phyloP scores from a whole-genome alignment of 2,888 invertebrate species.

The Agrotis puta region DNA sequence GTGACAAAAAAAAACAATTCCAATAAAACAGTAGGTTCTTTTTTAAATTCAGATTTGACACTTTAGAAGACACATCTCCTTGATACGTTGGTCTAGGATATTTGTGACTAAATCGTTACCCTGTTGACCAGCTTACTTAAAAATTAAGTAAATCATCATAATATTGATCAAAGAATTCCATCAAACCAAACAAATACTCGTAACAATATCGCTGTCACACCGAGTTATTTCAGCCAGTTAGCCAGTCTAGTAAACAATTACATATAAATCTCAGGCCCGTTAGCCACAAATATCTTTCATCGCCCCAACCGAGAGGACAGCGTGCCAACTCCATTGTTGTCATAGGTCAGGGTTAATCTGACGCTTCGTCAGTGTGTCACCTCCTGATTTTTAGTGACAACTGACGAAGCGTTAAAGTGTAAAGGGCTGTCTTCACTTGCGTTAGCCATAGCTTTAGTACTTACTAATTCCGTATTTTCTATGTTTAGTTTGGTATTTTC shows the following conservation, averaged over 20 bases:
- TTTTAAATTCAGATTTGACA: too few relatives aligned
- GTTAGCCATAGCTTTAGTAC: neutral
- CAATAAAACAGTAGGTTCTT: too few relatives aligned
- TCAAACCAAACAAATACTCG: neutral
- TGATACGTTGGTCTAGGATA: too few relatives aligned
- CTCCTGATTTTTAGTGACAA: constrained; percentile 44
- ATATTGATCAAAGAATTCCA: neutral
- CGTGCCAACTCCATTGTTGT: constrained; percentile 83
- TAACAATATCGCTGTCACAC: constrained; percentile 1
- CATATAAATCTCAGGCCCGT: constrained; percentile 61
- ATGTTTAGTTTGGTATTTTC: too few relatives aligned
- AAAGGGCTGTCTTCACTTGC: neutral
- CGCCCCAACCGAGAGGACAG: constrained; percentile 68
- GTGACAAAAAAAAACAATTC: too few relatives aligned
- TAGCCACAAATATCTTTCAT: constrained; percentile 74
- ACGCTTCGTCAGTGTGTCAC: constrained; percentile 43
- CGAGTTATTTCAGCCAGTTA: constrained; percentile 15
- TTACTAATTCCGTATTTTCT: too few relatives aligned
- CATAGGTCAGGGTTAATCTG: constrained; percentile 77
- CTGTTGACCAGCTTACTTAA: too few relatives aligned
- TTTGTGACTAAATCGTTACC: too few relatives aligned
- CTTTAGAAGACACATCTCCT: too few relatives aligned
- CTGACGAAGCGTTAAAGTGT: constrained; percentile 20
- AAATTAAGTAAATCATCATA: neutral
- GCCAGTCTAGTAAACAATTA: constrained; percentile 63